Percentiles rank a stretch among this genome's conserved stretches.
phyloP scores from a whole-genome alignment of 2,797 vertebrate species.

The Gymnothorax javanicus region DNA sequence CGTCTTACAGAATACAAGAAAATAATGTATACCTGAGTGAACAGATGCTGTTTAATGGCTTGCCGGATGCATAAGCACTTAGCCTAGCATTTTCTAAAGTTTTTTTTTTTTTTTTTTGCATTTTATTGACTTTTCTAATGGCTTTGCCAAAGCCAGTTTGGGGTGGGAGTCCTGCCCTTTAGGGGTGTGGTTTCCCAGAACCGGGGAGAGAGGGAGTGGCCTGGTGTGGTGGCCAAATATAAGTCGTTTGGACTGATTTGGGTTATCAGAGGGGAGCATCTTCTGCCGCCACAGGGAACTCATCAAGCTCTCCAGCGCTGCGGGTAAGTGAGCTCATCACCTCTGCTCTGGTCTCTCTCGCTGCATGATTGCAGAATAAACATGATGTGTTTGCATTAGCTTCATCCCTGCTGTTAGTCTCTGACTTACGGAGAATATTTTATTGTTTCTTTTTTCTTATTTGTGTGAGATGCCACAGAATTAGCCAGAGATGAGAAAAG shows the following conservation, averaged over 20 bases:
- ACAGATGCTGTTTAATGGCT: too few species aligned
- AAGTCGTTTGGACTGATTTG: background rate
- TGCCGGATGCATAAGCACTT: too few species aligned
- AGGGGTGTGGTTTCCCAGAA: background rate
- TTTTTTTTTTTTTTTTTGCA: background rate
- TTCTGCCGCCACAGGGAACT: background rate
- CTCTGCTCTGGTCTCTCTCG: background rate
- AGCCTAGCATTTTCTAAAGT: background rate
- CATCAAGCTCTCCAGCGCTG: background rate
- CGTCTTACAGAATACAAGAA: background rate
- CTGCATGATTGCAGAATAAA: background rate
- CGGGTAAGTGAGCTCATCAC: background rate
- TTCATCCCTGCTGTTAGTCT: background rate
- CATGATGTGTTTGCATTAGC: background rate
- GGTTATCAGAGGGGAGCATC: background rate
- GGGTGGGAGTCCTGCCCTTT: background rate
- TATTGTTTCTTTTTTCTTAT: background rate
- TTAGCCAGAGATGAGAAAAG: background rate
- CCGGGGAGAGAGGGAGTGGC: background rate
- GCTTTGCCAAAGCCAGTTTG: background rate
- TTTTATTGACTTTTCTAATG: background rate
- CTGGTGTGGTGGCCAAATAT: background rate
- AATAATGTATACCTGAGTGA: background rate
- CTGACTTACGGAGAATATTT: background rate
- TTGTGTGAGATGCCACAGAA: background rate